These are phyloP conservation scores for Paraplagusia blochii DNA, from an alignment of 2,113 vertebrate genomes.

Conservation along the genomic window DNA sequence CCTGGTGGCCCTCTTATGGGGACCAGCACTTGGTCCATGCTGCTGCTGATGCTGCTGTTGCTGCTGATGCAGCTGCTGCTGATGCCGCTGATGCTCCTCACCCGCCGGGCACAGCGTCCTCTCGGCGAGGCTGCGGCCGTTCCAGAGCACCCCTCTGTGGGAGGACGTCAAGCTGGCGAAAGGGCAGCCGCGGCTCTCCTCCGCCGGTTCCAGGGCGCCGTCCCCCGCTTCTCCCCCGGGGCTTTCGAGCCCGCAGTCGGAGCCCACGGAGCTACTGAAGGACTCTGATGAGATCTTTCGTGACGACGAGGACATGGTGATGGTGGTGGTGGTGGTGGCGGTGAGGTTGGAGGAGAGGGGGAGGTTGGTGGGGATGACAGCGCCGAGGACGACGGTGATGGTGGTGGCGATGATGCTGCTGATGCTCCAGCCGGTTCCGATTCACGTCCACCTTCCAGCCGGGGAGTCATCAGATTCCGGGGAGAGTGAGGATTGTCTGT, in stretches of 20 bases:
- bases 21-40: constrained; percentile 54
- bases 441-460: constrained; percentile 62
- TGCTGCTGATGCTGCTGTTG: constrained; percentile 38
- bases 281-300: constrained; percentile 96
- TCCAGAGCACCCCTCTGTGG: constrained; percentile 80
- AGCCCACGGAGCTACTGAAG: constrained; percentile 92
- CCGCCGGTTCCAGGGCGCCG: constrained; percentile 51
- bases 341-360: constrained; percentile 24
- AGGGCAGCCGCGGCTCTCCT: constrained; percentile 70
- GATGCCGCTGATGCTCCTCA: constrained; percentile 48
- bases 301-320: constrained; percentile 88
- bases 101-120: constrained; percentile 65
- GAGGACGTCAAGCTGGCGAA: constrained; percentile 70
- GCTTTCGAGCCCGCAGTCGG: constrained; percentile 86
- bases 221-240: constrained; percentile 81
- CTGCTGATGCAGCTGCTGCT: constrained; percentile 43
- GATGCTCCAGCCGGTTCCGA: constrained; percentile 65
- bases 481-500: constrained; percentile 20
- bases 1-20: constrained; percentile 80
- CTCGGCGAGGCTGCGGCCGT: constrained; percentile 84
- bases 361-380: constrained; percentile 64
- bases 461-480: constrained; percentile 71
- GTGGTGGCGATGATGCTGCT: constrained; percentile 66
- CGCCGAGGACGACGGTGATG: constrained; percentile 52
- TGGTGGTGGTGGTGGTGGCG: constrained; percentile 58